Evolutionary conservation across 2,113 vertebrate genomes (phyloP), one percentile per base, ranked within the genome.

Genomic region (Notothenia rossii): DNA sequence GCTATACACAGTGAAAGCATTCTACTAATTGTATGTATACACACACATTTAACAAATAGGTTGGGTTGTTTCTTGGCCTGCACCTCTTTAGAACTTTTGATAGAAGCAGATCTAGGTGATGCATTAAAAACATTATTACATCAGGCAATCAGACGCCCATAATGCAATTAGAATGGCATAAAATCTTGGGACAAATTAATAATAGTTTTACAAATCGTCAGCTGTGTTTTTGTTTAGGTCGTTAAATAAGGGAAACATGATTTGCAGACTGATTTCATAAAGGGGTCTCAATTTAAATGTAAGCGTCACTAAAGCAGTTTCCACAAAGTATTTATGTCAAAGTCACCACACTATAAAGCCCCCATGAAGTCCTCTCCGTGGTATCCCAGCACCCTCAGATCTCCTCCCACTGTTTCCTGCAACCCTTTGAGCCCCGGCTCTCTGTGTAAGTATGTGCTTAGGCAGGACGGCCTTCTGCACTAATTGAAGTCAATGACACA

Each of bases 401-500:
- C 67, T 68, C 73, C 75, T 54, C 71, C 33, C 70, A 74, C 70
- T 69, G 80, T 85, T 83, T 72, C 20, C 75, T 64, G n/a, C 71
- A 25, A 56, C 75, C 76, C 83, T 86, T 85, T 87, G 85, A 88
- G 79, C 79, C 77, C 36, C 20, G 82, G 4, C 81, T 88, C 75
- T 77, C 77, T 65, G 70, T 46, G 70, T 76, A 87, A 92, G 91
- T 89, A 87, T 91, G 90, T 84, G 84, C 88, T 91, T 68, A 86
- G 78, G 77, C 69, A 83, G 91, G 72, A 79, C 46, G 76, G 87
- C 86, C 88, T 86, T 84, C 83, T 84, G 90, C 76, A 80, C 93
- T 94, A 94, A 95, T 93, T 93, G 90, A 94, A 93, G 92, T 94
- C 94, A 95, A 94, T 88, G 88, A 89, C 90, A 90, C 88, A 70